These are phyloP conservation scores for Phylloscopus trochilus DNA, from an alignment of 2,113 vertebrate species.

Conservation along the genomic window DNA sequence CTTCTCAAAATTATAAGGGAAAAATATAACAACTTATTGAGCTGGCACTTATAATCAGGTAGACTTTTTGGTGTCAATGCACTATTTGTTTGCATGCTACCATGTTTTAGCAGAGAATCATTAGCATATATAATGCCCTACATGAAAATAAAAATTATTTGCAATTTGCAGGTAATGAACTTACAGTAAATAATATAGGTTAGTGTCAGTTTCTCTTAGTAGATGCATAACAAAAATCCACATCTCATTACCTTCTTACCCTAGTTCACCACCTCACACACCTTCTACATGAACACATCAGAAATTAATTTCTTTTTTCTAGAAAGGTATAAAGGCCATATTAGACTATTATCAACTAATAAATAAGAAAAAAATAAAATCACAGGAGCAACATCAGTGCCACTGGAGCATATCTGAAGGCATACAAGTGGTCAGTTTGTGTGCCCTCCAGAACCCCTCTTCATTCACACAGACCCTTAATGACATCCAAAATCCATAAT, in stretches of 20 bases:
- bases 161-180: not conserved
- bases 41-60: not conserved
- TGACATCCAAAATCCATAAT: not conserved
- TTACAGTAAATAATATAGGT: not conserved
- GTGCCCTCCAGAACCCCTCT: not conserved
- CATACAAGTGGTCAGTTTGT: not conserved
- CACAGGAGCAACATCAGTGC: not conserved
- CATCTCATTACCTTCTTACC: not conserved
- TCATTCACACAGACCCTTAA: not conserved
- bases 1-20: not conserved
- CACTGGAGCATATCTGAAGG: not conserved
- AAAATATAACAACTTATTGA: not conserved
- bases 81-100: not conserved
- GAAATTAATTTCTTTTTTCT: not conserved
- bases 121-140: not conserved
- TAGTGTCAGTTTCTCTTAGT: not conserved
- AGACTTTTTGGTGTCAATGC: not conserved
- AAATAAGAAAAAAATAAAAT: not conserved
- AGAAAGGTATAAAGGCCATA: not conserved
- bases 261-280: not conserved
- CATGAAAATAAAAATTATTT: not conserved
- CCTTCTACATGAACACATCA: not conserved
- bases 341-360: not conserved
- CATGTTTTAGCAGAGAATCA: not conserved
- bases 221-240: not conserved